Percentiles rank a stretch among this genome's conserved stretches.
phyloP scores from a whole-genome alignment of 1,140 invertebrate species.

The Caenorhabditis inopinata region DNA sequence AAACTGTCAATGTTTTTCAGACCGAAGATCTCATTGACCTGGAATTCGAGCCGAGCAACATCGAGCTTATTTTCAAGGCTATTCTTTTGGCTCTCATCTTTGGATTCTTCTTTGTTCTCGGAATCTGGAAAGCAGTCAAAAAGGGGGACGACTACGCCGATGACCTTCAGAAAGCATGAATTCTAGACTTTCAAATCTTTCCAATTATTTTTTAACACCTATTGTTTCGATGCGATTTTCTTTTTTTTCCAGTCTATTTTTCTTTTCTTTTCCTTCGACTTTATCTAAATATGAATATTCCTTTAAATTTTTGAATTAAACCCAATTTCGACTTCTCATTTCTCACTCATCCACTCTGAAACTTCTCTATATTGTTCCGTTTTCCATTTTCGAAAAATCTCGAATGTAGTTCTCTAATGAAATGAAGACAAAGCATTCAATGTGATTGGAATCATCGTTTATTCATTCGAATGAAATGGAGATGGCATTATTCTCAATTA shows the following conservation, averaged over 20 bases:
- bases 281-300: no score
- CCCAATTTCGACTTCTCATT: no score
- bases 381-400: no score
- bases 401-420: no score
- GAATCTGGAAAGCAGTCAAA: conserved; percentile 7
- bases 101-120: conserved; percentile 43
- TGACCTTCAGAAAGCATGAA: conserved; percentile 47
- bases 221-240: background rate
- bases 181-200: background rate
- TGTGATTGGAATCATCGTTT: no score
- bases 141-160: conserved; percentile 38
- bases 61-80: conserved; percentile 44
- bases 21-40: conserved; percentile 38
- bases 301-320: no score
- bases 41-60: conserved; percentile 42
- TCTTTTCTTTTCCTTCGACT: no score
- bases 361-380: no score
- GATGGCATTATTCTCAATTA: no score
- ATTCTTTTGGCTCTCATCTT: conserved; percentile 16
- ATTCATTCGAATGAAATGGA: no score
- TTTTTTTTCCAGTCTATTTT: background rate
- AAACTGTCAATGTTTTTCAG: background rate
- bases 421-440: no score
- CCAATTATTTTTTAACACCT: background rate
- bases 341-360: no score